Evolutionary conservation across 1,140 invertebrate genomes (phyloP), one percentile per base, ranked within the genome.

Genomic region (Dicyema japonicum): DNA sequence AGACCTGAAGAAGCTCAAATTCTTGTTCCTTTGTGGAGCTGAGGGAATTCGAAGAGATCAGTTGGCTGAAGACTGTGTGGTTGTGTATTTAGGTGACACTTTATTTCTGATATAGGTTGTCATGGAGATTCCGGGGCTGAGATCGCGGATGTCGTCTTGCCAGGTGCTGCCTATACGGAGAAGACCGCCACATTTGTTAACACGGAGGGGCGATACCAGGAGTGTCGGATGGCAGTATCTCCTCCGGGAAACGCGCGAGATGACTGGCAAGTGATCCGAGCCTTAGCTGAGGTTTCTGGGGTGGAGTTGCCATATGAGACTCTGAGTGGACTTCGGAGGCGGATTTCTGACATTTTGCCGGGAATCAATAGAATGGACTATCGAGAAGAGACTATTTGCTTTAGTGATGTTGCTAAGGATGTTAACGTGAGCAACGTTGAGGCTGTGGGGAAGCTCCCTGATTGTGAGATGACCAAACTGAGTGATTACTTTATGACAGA

Each of bases 401-500:
- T 67, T 37, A 59, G 62, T 22, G 63, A 75, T n/a, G n/a, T n/a
- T n/a, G n/a, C n/a, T n/a, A n/a, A n/a, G n/a, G n/a, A 11, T 14
- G 12, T 25, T 25, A 25, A n/a, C n/a, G 24, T 7, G 8, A 6
- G 12, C 12, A 6, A 7, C 24, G 7, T 7, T 14, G 14, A 29
- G n/a, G 6, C 9, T 31, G 17, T 9, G 9, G 17, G 9, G 28
- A 4, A 17, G 9, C 8, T 29, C 31, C 2, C 9, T 32, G 6
- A 22, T 17, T 12, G 11, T 22, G 9, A n/a, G n/a, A 22, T 29
- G 14, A 31, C 12, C 7, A 27, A 62, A 24, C 54, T 97, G 18
- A 66, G 72, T 48, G 78, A 97, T 47, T 97, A 72, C 56, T 97
- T 72, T 50, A 90, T 94, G 76, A 94, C 88, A 6, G 72, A 97